Evolutionary conservation across 1,140 invertebrate genomes (phyloP), one percentile per base, ranked within the genome.

Genomic region (Anastrepha ludens): DNA sequence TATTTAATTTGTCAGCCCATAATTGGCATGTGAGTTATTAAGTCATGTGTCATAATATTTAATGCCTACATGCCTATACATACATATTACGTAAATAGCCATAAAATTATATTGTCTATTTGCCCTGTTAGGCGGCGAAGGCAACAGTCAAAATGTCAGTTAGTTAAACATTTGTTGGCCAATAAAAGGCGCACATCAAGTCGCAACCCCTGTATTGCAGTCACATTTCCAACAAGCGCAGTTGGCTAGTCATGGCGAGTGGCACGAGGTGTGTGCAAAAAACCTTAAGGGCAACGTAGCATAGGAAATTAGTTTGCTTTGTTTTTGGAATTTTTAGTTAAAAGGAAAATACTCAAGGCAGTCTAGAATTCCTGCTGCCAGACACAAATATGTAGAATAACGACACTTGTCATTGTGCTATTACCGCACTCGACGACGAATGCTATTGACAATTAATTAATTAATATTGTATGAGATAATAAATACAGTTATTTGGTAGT

Each of bases 1-100:
- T 81, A 81, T 81, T 81, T 55, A 81, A 50, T 81, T 55, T 81
- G 74, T 81, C 74, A 81, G 3, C 13, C 7, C 47, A 58, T 58
- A 81, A 81, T 81, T 81, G 47, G n/a, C 44, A 81, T 81, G 74
- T 81, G n/a, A 81, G 44, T 50, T 55, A 81, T 81, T 81, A 55
- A 81, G 74, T 81, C 74, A 81, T 81, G 44, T 81, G 47, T 2
- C 47, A 55, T 44, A 50, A 81, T 55, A 29, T 29, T 29, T 29
- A 50, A 50, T 50, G 55, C 17, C 7, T 3, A 67, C 29, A 67
- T 20, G 11, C 9, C 17, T 20, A 55, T 81, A 17, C 44, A 29
- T 50, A 58, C 47, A 81, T 55, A 55, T 50, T 62, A 44, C 39
- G 47, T 74, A 74, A 70, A 41, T 44, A 70, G 8, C 29, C 65